Base-by-base conservation (phyloP, 2,113 vertebrate genomes). In the Antigone vipio region DNA sequence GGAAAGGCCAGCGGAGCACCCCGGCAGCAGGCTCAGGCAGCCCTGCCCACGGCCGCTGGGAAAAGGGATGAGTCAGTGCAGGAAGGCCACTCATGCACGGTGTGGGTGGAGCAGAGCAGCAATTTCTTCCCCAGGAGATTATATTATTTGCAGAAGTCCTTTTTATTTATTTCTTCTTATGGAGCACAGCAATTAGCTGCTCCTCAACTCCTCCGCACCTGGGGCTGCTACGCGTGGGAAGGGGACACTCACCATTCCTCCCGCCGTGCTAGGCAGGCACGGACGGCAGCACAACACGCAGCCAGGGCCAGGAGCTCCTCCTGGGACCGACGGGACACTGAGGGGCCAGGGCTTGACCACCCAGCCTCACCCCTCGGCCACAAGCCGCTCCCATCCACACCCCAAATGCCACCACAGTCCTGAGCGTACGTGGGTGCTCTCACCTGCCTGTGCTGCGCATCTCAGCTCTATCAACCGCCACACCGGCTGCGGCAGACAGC, bases 291-390 rank as follows among this genome's bases (percentile, higher is more conserved):
- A n/a, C n/a, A 2, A 16, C 63, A 9, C 3, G 1, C 60, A 44
- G 64, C 30, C 63, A 19, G 73, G 27, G 45, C 24, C 6, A 1
- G 29, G 13, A 52, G 27, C 58, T 66, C 15, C 67, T 67, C 26
- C 24, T 0, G 3, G 44, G 19, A 20, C n/a, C 0, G 0, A 2
- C 1, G 60, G 12, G 63, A 53, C 62, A 24, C 34, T 0, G 21
- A 45, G 69, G 42, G 26, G 18, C 22, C n/a, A 38, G 71, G 29
- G 47, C 16, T 10, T 2, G 6, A 27, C 19, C 44, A 34, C 32
- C 24, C 45, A 72, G 58, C n/a, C 42, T n/a, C 56, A 20, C 4
- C 15, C 9, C 42, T 40, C 0, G 15, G n/a, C 42, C 88, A 27
- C 52, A 27, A 14, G 47, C 10, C 1, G 17, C 29, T 53, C 9